Evolutionary conservation across 2,888 invertebrate genomes (phyloP), one percentile per base, ranked within the genome.

Genomic region (Andrena dorsata): DNA sequence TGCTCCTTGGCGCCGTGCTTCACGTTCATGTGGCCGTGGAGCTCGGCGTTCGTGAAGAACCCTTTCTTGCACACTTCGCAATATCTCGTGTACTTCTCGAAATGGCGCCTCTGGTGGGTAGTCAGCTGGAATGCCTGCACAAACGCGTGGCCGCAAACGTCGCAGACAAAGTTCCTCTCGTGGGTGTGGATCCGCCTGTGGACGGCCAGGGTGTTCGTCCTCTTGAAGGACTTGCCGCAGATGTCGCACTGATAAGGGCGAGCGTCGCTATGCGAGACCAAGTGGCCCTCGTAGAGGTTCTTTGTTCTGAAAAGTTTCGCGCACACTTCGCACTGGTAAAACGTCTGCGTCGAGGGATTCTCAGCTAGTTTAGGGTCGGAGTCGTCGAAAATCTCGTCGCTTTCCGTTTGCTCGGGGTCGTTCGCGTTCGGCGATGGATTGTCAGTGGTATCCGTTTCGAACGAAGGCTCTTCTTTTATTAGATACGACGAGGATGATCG

Each of bases 11-110:
- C 93, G 0, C 84, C 92, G 76, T 93, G 93, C 30, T 90, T 91
- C 51, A 91, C 89, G 76, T 93, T 93, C 93, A 93, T 93, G 84
- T 93, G 93, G 0, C 90, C 90, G 60, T 90, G 92, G 0, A 92
- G 84, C 32, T 93, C 93, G 8, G 92, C 91, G 28, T 92, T 92
- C 6, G 92, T 93, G 86, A 92, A 93, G 69, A 93, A 93, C 1
- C 93, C 93, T 32, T 93, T 93, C 32, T 83, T 84, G 81, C 93
- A 93, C 8, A 90, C 51, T 4, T 89, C 86, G 69, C 93, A 93
- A 63, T 84, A 85, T 16, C 85, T 87, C 1, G 90, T 90, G 83
- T 91, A 93, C 35, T 85, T 89, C 13, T 92, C 92, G 41, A 89
- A 92, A 63, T 92, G 92, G 16, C 92, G 87, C 13, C 91, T 86